Base-by-base conservation (phyloP, 2,113 vertebrate species). In the Thamnophis sirtalis region DNA sequence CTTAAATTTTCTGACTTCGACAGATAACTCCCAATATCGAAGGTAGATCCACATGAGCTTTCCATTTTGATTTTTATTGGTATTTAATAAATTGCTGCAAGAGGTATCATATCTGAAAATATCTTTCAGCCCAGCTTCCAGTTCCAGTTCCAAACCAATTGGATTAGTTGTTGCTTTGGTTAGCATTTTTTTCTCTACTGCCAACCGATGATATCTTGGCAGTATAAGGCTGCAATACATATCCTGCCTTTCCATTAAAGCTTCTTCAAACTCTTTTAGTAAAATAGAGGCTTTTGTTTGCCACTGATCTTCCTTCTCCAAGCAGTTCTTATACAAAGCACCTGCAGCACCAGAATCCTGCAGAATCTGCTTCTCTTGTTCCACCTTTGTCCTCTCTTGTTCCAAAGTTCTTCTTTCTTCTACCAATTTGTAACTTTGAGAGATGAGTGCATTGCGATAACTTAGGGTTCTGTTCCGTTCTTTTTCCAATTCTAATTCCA, bases 1-100 rank as follows among this genome's bases (percentile, higher is more conserved):
- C 97, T 97, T 98, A 94, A 98, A 98, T 95, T 98, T 98, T 92
- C 98, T 98, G 80, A 98, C 92, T 0, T 98, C 98, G 63, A 98
- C 96, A 95, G 97, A 96, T 84, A 98, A 97, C 89, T 99, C 98
- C 99, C 99, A 99, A 1, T 99, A 98, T 91, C 97, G 98, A 91
- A 99, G 98, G 94, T 99, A 99, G 13, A 99, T 94, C 99, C 99
- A 99, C 99, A 99, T 99, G 87, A 99, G 97, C 93, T 95, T 98
- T 93, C 99, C 99, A 10, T 99, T 99, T 92, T 96, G 98, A 92
- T 94, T 97, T 94, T 96, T 98, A 97, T 98, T 98, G 94, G 97
- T 97, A 94, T 99, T 99, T 84, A 98, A 93, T 91, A 98, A 7
- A 60, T 97, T 97, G 0, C 98, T 98, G 96, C 99, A 99, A 92